phyloP scores from a whole-genome alignment of 23 tunicate genomes.

The Trididemnum miniatum region DNA sequence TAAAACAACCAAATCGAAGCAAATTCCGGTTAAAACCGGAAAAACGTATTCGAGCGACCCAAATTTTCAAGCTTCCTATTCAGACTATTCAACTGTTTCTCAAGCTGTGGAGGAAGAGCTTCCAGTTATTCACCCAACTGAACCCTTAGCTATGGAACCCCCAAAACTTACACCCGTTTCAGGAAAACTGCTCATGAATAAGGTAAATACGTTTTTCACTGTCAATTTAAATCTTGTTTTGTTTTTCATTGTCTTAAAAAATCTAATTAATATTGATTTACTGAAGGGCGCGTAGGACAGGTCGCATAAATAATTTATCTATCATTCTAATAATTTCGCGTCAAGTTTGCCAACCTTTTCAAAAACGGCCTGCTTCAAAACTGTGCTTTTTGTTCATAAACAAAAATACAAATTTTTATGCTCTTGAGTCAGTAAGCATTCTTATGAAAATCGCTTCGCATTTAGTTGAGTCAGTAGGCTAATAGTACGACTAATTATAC shows the following conservation, averaged over 20 bases:
- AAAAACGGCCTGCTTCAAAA: too few relatives aligned
- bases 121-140: not conserved
- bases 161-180: slow-evolving; percentile 66
- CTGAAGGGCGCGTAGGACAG: not conserved
- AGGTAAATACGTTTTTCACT: slow-evolving; percentile 17
- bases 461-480: too few relatives aligned
- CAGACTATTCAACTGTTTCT: not conserved
- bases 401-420: too few relatives aligned
- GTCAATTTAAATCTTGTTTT: not conserved
- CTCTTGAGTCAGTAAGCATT: too few relatives aligned
- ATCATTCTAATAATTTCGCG: too few relatives aligned
- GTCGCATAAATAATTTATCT: not conserved
- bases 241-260: not conserved
- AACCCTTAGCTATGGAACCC: slow-evolving; percentile 26
- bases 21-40: slow-evolving; percentile 2
- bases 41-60: slow-evolving; percentile 5
- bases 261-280: not conserved
- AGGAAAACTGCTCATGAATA: slow-evolving; percentile 43
- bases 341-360: too few relatives aligned
- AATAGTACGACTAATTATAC: too few relatives aligned
- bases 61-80: not conserved
- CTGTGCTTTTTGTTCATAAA: too few relatives aligned
- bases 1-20: slow-evolving; percentile 16
- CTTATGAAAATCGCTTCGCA: too few relatives aligned
- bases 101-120: not conserved